A percentile compares a stretch with the other conserved stretches of the same genome.
Conservation (phyloP, 2,113 vertebrate genomes). For the Chionis minor region DNA sequence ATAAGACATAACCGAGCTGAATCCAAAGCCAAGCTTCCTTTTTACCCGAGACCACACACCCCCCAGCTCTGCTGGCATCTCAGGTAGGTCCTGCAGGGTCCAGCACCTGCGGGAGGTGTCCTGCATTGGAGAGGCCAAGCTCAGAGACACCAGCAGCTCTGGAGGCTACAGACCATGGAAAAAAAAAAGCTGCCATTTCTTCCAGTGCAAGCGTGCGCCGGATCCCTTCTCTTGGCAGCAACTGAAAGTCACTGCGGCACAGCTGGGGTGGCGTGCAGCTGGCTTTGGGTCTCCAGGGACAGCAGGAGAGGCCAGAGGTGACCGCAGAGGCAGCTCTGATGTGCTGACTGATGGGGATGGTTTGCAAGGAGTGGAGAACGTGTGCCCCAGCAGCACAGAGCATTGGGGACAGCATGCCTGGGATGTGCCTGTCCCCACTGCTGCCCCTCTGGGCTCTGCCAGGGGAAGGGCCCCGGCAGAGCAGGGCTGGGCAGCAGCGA, state of each 20-base stretch:
- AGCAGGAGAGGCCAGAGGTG: background rate
- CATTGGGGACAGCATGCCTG: background rate
- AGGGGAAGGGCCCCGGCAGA: background rate
- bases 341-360: background rate
- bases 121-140: background rate
- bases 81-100: background rate
- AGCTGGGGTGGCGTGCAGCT: background rate
- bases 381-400: background rate
- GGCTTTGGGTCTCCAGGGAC: background rate
- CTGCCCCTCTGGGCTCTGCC: background rate
- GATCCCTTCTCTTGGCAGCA: background rate
- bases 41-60: fast-evolving
- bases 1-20: background rate
- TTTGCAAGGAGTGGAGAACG: background rate
- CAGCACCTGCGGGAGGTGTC: fast-evolving
- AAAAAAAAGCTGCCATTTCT: background rate
- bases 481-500: background rate
- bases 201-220: background rate
- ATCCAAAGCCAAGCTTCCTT: background rate
- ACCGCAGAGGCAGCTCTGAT: background rate
- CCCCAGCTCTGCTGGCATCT: background rate
- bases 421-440: background rate
- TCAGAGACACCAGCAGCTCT: background rate
- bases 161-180: background rate
- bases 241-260: fast-evolving